Evolutionary conservation across 2,797 vertebrate species (phyloP).

Genomic region (Sebastes diploproa): DNA sequence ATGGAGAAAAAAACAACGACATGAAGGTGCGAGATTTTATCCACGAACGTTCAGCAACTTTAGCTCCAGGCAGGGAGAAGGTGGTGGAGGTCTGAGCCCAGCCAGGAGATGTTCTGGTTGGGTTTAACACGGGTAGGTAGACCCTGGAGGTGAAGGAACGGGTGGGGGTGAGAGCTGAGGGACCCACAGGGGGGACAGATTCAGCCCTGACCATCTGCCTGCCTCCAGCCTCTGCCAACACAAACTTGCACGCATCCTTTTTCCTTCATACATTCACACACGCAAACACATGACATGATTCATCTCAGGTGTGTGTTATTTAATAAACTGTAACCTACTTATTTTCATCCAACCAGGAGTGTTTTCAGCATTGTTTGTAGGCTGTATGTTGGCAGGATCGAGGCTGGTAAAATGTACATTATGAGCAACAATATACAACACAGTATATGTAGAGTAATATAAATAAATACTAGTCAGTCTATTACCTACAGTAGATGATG

Average conservation of each 20-base stretch:
- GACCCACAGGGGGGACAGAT: constrained; percentile 39
- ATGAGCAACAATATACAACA: no score
- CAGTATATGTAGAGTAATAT: no score
- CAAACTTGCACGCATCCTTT: not conserved
- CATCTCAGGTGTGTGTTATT: not conserved
- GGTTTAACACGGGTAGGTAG: not conserved
- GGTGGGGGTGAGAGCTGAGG: not conserved
- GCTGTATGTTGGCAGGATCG: constrained; percentile 2
- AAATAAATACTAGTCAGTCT: no score
- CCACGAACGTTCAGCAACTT: constrained; percentile 7
- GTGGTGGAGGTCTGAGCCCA: constrained; percentile 14
- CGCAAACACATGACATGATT: not conserved
- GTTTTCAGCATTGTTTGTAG: not conserved
- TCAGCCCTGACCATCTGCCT: constrained; percentile 64
- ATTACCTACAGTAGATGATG: no score
- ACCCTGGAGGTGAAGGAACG: constrained; percentile 10
- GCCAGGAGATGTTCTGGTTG: constrained; percentile 24
- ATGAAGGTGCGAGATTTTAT: not conserved
- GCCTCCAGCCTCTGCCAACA: constrained; percentile 41
- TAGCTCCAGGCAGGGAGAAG: constrained; percentile 15
- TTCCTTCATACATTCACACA: not conserved
- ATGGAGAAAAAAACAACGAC: not conserved
- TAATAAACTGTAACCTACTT: not conserved
- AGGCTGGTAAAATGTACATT: not conserved
- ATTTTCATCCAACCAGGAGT: not conserved